These are phyloP conservation scores for Cinclus mexicanus DNA, from an alignment of 2,113 vertebrate species.

Conservation along the genomic window DNA sequence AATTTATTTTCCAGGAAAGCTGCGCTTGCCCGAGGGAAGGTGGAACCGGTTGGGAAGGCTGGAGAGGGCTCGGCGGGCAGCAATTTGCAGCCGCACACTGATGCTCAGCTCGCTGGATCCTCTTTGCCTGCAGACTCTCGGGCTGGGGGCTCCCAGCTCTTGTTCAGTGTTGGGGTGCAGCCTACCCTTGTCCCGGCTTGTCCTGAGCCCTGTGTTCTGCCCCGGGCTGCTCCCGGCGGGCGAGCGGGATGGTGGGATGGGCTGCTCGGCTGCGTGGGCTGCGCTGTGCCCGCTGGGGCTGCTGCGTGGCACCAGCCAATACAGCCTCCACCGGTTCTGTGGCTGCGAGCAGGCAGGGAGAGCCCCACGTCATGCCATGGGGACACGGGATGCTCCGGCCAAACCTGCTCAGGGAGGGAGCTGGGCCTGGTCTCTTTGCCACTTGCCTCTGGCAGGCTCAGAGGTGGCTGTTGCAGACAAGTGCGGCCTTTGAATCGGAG, in stretches of 20 bases:
- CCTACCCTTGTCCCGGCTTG: neutral
- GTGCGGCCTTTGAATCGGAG: neutral
- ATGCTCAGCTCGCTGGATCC: neutral
- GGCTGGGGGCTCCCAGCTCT: neutral
- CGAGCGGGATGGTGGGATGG: neutral
- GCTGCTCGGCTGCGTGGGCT: neutral
- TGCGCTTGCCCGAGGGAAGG: neutral
- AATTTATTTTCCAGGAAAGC: neutral
- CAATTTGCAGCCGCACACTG: accelerated
- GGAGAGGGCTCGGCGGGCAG: neutral
- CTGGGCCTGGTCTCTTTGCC: neutral
- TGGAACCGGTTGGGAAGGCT: neutral
- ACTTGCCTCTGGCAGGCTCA: neutral
- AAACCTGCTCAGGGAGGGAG: constrained; percentile 7
- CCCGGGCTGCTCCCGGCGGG: neutral
- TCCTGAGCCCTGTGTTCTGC: neutral
- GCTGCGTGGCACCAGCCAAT: neutral
- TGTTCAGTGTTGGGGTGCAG: neutral
- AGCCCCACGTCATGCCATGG: neutral
- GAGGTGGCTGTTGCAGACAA: neutral
- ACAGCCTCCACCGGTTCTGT: constrained; percentile 35
- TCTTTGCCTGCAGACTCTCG: neutral
- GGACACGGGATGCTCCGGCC: neutral
- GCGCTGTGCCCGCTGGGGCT: neutral
- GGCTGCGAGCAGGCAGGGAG: constrained; percentile 5